Base-by-base conservation (phyloP, 2,797 vertebrate species). In the Schizopygopsis malacanthus region DNA sequence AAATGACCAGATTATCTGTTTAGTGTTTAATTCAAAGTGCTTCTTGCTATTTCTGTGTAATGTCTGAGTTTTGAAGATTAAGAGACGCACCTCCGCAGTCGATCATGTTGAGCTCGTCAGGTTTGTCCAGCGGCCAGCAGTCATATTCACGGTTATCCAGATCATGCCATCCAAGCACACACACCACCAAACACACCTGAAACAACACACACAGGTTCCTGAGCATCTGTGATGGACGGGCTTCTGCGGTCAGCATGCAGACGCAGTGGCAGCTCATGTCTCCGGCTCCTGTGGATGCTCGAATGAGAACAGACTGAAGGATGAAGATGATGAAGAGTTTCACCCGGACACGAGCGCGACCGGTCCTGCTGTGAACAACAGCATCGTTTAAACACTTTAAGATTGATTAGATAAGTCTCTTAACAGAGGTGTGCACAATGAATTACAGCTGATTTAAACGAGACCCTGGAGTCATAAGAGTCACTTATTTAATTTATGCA, bases 101-200 rank as follows among this genome's bases (percentile, higher is more conserved):
- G 72, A 97, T 94, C 97, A 96, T 96, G 89, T 97, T 96, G 86
- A 91, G 90, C 4, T 97, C 95, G 83, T 97, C 94, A 20, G 95
- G 96, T 84, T 90, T 89, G 41, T 96, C 95, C 76, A 97, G 91
- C 0, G 97, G 96, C 96, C 97, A 97, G 88, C 96, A 97, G 91
- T 97, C 96, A 80, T 95, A 97, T 85, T 97, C 96, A 11, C 94
- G 96, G 93, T 96, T 97, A 87, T 96, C 97, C 92, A 97, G 91
- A 91, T 97, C 95, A 63, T 97, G 96, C 97, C 97, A 97, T 1
- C 93, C 95, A 4, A 63, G 45, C 4, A 79, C 81, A 16, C 28
- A 75, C 13, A 39, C 0, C 69, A 85, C 18, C 12, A 22, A 0
- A 71, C 65, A 12, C 50, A 86, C 16, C 86, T 88, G 56, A 7